Evolutionary conservation across 1,140 invertebrate genomes (phyloP), one percentile per base, ranked within the genome.

Genomic region (Panagrolaimus sp.): DNA sequence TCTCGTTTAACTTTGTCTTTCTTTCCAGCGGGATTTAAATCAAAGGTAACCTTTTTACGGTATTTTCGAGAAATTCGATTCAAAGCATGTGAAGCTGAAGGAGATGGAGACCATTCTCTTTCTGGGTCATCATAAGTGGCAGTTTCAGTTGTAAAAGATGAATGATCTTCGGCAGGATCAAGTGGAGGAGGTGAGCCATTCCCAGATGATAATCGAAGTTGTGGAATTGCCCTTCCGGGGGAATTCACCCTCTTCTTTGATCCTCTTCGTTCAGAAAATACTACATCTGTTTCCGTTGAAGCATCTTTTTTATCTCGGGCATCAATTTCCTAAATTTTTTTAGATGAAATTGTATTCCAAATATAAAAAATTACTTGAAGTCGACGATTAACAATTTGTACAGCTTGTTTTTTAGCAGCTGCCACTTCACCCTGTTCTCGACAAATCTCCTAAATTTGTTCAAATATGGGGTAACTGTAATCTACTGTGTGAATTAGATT

Each of bases 371-470:
- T 7, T 38, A 71, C 52, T 38, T 77, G 63, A 15, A 77, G 43
- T 26, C 76, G 55, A 26, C 64, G 62, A 43, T 78, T 75, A 43
- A 77, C 72, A 45, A 77, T 75, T 17, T 67, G 66, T 7, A 78
- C 73, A 14, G 76, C 76, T 26, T 66, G 46, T 12, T 44, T 46
- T 43, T 77, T 77, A 3, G 91, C 89, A 83, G 90, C 88, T 78
- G 92, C 91, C 52, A 93, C 89, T 78, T 89, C 89, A 83, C 92
- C 90, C 83, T 92, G 92, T 80, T 92, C 91, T 78, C 89, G 89
- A 21, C 91, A 86, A 84, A 89, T 90, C 32, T 38, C 32, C n/a
- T n/a, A n/a, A n/a, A n/a, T n/a, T n/a, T n/a, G n/a, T n/a, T n/a
- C n/a, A n/a, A n/a, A n/a, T n/a, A n/a, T n/a, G n/a, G n/a, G n/a